A percentile compares a stretch with the other conserved stretches of the same genome.
These are phyloP conservation scores for Acanthisitta chloris DNA, from an alignment of 2,113 vertebrate genomes.

Conservation along the genomic window DNA sequence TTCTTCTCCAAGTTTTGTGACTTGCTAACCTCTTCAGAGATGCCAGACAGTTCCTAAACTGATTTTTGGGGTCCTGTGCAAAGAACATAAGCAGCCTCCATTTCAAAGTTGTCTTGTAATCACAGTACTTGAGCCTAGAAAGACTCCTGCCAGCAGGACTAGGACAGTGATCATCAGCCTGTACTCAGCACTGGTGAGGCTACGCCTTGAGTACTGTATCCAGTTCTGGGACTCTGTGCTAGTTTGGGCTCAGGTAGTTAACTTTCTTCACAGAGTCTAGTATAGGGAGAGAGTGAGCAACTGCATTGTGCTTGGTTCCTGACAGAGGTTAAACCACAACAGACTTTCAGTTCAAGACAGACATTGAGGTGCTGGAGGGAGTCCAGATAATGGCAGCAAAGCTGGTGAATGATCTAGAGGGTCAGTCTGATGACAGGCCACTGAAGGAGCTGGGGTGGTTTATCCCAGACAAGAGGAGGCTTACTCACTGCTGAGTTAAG, in stretches of 20 bases:
- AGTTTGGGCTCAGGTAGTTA: no score
- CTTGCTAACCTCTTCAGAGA: background rate
- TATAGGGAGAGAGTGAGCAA: no score
- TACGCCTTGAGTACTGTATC: background rate
- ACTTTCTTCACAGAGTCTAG: no score
- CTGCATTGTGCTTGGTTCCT: no score
- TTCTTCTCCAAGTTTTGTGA: background rate
- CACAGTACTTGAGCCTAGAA: background rate
- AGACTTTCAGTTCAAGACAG: background rate
- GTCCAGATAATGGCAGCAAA: background rate
- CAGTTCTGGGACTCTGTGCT: background rate
- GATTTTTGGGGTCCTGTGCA: background rate
- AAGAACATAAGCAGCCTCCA: background rate
- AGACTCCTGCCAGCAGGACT: background rate
- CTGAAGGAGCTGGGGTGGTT: background rate
- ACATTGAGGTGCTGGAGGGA: background rate
- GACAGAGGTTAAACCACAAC: no score
- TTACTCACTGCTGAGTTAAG: no score
- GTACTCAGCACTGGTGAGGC: background rate
- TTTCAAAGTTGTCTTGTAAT: background rate
- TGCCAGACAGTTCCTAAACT: background rate
- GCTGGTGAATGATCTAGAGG: background rate
- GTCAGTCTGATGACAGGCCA: background rate
- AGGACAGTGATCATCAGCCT: background rate
- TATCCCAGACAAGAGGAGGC: background rate